A percentile compares a stretch with the other conserved stretches of the same genome.
phyloP scores from a whole-genome alignment of 1,140 invertebrate genomes.

The Drosophila lowei region DNA sequence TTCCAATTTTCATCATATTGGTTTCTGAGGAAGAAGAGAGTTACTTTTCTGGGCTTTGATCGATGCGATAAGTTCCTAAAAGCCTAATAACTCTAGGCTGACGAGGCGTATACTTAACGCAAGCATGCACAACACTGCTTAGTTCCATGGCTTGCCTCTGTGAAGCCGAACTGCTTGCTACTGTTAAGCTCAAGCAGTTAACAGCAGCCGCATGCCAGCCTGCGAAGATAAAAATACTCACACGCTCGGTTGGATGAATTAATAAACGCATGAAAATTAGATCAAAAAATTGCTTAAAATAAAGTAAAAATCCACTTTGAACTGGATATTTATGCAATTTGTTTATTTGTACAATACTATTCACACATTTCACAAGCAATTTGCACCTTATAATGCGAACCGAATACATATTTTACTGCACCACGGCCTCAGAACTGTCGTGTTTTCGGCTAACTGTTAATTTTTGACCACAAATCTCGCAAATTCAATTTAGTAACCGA shows the following conservation, averaged over 20 bases:
- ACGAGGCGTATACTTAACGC: too few relatives aligned
- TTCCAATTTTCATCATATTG: too few relatives aligned
- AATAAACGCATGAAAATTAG: constrained; percentile 26
- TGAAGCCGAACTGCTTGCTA: constrained; percentile 32
- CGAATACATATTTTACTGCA: constrained; percentile 20
- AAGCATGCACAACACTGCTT: too few relatives aligned
- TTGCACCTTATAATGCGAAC: constrained; percentile 22
- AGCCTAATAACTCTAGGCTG: too few relatives aligned
- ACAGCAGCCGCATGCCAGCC: not conserved
- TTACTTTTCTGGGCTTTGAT: too few relatives aligned
- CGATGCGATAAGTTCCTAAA: too few relatives aligned
- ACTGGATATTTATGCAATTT: constrained; percentile 38
- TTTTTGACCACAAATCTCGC: constrained; percentile 37
- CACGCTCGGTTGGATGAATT: constrained; percentile 18
- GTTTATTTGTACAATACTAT: constrained; percentile 17
- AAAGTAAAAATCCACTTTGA: constrained; percentile 18
- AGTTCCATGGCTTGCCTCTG: constrained; percentile 1
- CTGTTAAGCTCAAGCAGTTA: constrained; percentile 13
- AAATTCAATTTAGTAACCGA: constrained; percentile 54
- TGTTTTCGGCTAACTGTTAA: constrained; percentile 19
- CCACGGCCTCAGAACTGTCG: constrained; percentile 3
- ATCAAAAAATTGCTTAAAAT: constrained; percentile 13
- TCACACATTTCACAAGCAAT: constrained; percentile 20
- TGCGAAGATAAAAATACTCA: too few relatives aligned
- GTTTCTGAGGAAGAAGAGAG: too few relatives aligned